phyloP scores from a whole-genome alignment of 2,797 vertebrate genomes.

The Chelon auratus region DNA sequence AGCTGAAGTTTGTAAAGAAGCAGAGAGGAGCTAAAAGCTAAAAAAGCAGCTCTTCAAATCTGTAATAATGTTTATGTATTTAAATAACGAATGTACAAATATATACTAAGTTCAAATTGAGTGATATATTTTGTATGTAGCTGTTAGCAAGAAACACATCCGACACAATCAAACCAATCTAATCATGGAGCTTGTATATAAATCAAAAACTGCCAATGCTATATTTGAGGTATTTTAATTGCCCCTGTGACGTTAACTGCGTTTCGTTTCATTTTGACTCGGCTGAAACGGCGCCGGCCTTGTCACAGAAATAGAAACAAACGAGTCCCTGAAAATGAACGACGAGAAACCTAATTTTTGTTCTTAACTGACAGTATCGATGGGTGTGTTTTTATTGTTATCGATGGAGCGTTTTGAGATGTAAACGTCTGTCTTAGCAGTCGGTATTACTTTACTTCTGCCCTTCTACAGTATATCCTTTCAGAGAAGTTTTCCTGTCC shows the following conservation, averaged over 20 bases:
- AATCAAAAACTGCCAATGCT: conserved; percentile 56
- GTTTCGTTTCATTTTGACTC: conserved; percentile 55
- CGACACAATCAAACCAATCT: conserved; percentile 49
- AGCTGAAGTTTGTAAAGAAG: neutral
- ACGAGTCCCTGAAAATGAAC: conserved; percentile 26
- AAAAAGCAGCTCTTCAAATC: conserved; percentile 26
- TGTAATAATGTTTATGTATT: conserved; percentile 69
- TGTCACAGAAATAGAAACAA: conserved; percentile 24
- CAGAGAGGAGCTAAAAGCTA: conserved; percentile 12
- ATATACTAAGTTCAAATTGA: conserved; percentile 71
- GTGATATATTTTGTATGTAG: conserved; percentile 84
- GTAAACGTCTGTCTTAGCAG: conserved; percentile 64
- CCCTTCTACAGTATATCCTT: conserved; percentile 59
- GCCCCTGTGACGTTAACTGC: conserved; percentile 16
- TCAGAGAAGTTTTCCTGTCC: conserved; percentile 67
- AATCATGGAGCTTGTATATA: conserved; percentile 71
- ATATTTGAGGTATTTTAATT: conserved; percentile 50
- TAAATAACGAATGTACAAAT: conserved; percentile 73
- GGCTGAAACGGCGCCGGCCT: conserved; percentile 31
- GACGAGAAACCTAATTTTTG: conserved; percentile 41
- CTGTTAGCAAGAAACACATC: conserved; percentile 61
- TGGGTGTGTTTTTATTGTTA: conserved; percentile 76
- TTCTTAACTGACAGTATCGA: conserved; percentile 66
- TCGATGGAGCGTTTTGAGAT: conserved; percentile 75
- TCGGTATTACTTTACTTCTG: conserved; percentile 66